Evolutionary conservation across 2,888 invertebrate species (phyloP).

Genomic region (Heliconius charithonia): DNA sequence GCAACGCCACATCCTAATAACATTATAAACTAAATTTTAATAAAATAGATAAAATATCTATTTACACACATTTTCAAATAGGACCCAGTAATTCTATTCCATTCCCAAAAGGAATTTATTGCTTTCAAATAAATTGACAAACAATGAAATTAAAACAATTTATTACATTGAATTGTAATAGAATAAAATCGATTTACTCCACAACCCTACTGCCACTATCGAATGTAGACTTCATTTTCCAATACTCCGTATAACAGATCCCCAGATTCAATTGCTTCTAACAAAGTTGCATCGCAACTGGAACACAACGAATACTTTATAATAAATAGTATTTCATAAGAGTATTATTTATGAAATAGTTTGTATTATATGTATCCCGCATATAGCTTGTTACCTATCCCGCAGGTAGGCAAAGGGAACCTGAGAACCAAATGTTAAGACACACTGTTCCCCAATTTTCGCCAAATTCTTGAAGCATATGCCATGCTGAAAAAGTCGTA

Average conservation of each 20-base stretch:
- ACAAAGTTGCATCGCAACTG: slow-evolving; percentile 31
- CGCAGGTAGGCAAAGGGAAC: too few species aligned
- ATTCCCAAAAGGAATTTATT: not conserved
- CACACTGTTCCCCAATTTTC: too few species aligned
- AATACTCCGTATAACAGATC: slow-evolving; percentile 22
- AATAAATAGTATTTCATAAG: not conserved
- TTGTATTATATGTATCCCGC: not conserved
- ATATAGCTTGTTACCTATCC: not conserved
- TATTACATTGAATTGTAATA: slow-evolving; percentile 14
- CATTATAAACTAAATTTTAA: too few species aligned
- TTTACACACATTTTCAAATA: not conserved
- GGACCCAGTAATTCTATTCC: too few species aligned
- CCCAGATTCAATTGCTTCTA: slow-evolving; percentile 28
- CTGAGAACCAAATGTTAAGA: too few species aligned
- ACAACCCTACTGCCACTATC: slow-evolving; percentile 6
- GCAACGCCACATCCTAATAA: too few species aligned
- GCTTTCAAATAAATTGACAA: slow-evolving; percentile 1
- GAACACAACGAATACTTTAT: slow-evolving; percentile 1
- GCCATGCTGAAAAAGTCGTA: not conserved
- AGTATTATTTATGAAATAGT: not conserved
- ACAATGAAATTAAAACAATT: slow-evolving; percentile 2
- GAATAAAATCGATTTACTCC: slow-evolving; percentile 16
- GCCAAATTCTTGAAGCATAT: too few species aligned
- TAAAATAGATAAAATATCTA: too few species aligned
- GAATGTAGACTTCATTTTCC: slow-evolving; percentile 25